Conservation (phyloP, 2,888 invertebrate species). For the Piscicola geometra region DNA sequence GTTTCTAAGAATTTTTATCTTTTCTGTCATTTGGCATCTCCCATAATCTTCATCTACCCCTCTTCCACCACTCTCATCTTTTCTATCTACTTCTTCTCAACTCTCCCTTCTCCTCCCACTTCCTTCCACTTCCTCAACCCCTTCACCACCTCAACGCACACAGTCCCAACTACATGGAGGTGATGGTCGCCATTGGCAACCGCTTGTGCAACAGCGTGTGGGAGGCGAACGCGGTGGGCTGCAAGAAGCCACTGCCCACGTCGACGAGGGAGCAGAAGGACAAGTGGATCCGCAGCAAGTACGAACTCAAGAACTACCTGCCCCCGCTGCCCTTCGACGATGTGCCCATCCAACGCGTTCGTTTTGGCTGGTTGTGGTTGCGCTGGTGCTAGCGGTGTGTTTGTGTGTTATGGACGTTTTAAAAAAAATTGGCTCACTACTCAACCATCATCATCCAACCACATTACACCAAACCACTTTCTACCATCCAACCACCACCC, state of each 20-base stretch:
- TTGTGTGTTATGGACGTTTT: too few species aligned
- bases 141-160: neutral
- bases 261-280: constrained; percentile 76
- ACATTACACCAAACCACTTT: too few species aligned
- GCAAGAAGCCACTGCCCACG: constrained; percentile 27
- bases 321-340: constrained; percentile 61
- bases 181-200: constrained; percentile 38
- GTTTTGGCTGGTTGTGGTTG: too few species aligned
- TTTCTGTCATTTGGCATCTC: too few species aligned
- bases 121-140: neutral
- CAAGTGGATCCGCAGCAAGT: constrained; percentile 87
- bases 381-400: too few species aligned
- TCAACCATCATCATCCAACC: too few species aligned
- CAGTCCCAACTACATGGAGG: constrained; percentile 35
- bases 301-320: constrained; percentile 84
- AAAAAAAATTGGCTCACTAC: too few species aligned
- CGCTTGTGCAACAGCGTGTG: constrained; percentile 34
- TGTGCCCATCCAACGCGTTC: constrained; percentile 61
- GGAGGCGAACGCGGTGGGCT: constrained; percentile 32
- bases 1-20: too few species aligned
- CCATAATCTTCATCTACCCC: too few species aligned
- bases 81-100: too few species aligned
- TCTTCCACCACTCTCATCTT: neutral
- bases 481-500: too few species aligned
- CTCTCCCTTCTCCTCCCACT: neutral